phyloP scores from a whole-genome alignment of 1,140 invertebrate species.

The Rhizoglyphus robini region DNA sequence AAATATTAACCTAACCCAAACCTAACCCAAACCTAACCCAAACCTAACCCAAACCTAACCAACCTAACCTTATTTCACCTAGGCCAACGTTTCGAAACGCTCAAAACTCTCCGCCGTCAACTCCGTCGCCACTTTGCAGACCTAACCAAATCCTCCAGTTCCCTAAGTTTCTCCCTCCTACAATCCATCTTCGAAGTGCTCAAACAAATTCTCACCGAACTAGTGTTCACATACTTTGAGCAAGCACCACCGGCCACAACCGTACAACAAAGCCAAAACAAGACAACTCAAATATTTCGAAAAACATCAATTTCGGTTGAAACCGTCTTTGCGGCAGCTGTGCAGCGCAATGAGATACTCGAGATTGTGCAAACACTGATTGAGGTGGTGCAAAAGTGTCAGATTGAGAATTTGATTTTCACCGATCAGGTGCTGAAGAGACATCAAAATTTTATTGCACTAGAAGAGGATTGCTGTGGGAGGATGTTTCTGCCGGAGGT shows the following conservation, averaged over 20 bases:
- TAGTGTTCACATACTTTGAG: background rate
- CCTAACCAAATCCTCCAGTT: background rate
- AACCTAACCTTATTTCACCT: too few species aligned
- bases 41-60: too few species aligned
- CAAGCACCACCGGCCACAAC: background rate
- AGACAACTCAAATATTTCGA: background rate
- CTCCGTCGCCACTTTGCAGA: background rate
- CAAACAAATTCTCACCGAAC: background rate
- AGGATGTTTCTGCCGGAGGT: background rate
- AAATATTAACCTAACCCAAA: too few species aligned
- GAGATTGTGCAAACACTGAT: background rate
- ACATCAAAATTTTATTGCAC: background rate
- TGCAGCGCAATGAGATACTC: constrained; percentile 1
- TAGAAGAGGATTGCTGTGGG: constrained; percentile 2
- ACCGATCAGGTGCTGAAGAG: background rate
- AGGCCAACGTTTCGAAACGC: constrained; percentile 7
- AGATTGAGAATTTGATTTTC: background rate
- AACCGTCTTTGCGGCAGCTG: background rate
- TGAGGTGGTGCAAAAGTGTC: background rate
- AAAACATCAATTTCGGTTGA: background rate
- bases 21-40: too few species aligned
- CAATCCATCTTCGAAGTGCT: background rate
- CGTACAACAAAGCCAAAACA: background rate
- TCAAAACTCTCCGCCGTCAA: background rate
- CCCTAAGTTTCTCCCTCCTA: background rate